Conservation (phyloP, 2,797 vertebrate species). For the Denticeps clupeoides region DNA sequence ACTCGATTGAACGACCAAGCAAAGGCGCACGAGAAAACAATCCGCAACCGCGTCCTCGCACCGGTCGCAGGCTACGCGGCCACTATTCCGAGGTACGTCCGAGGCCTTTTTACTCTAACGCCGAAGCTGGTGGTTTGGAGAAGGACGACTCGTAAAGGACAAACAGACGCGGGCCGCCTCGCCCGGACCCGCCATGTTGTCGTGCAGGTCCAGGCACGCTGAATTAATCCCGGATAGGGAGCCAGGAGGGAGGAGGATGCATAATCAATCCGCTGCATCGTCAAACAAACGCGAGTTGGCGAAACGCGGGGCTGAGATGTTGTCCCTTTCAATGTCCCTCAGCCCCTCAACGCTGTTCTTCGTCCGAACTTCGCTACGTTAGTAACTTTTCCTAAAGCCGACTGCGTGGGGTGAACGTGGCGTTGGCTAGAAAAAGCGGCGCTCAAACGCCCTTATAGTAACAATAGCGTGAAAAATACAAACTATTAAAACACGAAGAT, state of each 20-base stretch:
- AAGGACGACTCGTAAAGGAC: slow-evolving; percentile 23
- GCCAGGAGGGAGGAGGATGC: slow-evolving; percentile 56
- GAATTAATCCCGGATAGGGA: slow-evolving; percentile 69
- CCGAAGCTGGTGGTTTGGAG: slow-evolving; percentile 7
- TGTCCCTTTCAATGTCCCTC: no score
- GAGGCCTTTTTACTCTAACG: slow-evolving; percentile 9
- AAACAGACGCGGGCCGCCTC: slow-evolving; percentile 16
- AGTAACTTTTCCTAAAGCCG: no score
- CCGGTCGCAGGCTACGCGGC: background rate
- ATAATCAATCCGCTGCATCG: slow-evolving; percentile 61
- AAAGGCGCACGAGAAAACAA: slow-evolving; percentile 1
- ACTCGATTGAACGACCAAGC: slow-evolving; percentile 56
- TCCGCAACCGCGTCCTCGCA: background rate
- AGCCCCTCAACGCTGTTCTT: background rate
- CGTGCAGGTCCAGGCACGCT: slow-evolving; percentile 52
- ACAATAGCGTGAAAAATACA: no score
- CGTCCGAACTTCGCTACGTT: no score
- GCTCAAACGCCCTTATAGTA: no score
- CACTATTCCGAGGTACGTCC: slow-evolving; percentile 24
- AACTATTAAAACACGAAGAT: no score
- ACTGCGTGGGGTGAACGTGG: no score
- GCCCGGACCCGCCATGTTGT: slow-evolving; percentile 50
- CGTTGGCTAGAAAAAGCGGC: no score
- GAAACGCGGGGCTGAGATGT: background rate
- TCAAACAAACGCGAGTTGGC: slow-evolving; percentile 36